Conservation (phyloP, 2,797 vertebrate genomes). For the Trachops cirrhosus region DNA sequence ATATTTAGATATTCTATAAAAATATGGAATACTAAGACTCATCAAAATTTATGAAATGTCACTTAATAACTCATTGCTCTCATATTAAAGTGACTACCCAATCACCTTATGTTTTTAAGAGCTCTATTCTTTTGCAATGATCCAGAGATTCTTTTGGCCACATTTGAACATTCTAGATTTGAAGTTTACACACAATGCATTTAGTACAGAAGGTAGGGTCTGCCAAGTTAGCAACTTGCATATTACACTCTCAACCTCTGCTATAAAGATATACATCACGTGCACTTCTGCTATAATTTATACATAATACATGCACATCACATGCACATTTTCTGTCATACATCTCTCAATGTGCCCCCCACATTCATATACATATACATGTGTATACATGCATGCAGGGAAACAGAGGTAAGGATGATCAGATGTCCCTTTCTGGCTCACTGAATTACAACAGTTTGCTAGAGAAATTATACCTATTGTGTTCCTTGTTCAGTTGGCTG, state of each 20-base stretch:
- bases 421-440: not conserved
- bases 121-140: not conserved
- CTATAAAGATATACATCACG: not conserved
- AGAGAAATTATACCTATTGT: not conserved
- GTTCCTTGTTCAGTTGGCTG: not conserved
- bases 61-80: not conserved
- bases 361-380: not conserved
- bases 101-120: not conserved
- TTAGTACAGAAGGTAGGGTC: not conserved
- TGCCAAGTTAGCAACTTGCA: not conserved
- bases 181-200: not conserved
- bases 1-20: conserved; percentile 2
- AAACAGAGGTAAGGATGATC: not conserved
- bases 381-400: not conserved
- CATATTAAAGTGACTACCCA: not conserved
- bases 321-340: not conserved
- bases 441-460: not conserved
- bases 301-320: not conserved
- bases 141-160: not conserved
- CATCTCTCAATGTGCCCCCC: not conserved
- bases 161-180: not conserved
- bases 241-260: not conserved
- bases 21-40: not conserved
- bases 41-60: not conserved
- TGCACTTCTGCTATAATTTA: not conserved